phyloP scores from a whole-genome alignment of 2,888 invertebrate genomes.

The Ophion ventricosus region DNA sequence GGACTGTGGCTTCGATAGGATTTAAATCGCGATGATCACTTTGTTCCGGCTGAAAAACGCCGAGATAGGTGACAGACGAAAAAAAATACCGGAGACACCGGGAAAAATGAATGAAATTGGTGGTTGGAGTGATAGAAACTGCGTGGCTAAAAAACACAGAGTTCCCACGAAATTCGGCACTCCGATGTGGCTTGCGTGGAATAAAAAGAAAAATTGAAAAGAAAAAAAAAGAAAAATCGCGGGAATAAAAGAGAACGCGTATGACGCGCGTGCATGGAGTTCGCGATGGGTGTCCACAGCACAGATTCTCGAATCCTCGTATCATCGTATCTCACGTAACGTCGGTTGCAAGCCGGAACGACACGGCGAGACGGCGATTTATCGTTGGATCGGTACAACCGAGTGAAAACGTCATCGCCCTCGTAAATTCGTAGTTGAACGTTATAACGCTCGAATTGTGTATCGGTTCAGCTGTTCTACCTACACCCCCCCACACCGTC shows the following conservation, averaged over 20 bases:
- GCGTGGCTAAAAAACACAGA: background rate
- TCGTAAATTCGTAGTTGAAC: constrained; percentile 55
- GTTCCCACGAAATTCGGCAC: constrained; percentile 29
- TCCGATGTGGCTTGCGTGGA: constrained; percentile 14
- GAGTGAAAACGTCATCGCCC: constrained; percentile 63
- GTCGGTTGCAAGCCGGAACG: constrained; percentile 48
- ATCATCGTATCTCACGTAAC: constrained; percentile 60
- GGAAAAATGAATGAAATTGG: too few species aligned
- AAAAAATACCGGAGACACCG: too few species aligned
- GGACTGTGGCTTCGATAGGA: too few species aligned
- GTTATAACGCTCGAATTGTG: constrained; percentile 44
- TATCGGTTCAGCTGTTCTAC: background rate
- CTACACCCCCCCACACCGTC: background rate
- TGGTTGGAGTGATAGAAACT: too few species aligned
- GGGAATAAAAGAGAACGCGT: constrained; percentile 16
- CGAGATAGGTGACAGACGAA: too few species aligned
- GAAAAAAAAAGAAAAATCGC: constrained; percentile 20
- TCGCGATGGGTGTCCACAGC: constrained; percentile 26
- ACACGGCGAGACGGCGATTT: constrained; percentile 61
- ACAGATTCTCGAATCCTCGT: constrained; percentile 42
- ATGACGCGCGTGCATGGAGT: constrained; percentile 32
- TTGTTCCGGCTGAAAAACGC: too few species aligned
- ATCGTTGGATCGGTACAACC: constrained; percentile 62
- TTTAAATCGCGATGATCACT: too few species aligned
- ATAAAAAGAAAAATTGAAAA: constrained; percentile 37